phyloP scores from a whole-genome alignment of 2,888 invertebrate species.

The Timandra comae region DNA sequence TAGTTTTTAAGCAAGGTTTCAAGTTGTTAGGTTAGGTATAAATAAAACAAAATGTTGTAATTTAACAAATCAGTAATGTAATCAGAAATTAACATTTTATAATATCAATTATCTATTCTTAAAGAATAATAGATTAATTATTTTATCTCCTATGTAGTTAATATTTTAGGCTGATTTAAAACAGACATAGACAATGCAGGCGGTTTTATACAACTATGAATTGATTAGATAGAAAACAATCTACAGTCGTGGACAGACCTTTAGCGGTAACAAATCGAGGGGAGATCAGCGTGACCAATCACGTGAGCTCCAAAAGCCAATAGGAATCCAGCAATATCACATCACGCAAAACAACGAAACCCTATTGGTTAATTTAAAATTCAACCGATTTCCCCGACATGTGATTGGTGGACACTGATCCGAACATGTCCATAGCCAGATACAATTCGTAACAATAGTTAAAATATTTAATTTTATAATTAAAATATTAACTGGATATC shows the following conservation, averaged over 20 bases:
- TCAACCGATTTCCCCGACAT: no score
- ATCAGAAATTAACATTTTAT: slow-evolving; percentile 68
- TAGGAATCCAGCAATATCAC: no score
- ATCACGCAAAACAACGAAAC: no score
- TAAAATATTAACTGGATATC: slow-evolving; percentile 34
- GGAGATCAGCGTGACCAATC: no score
- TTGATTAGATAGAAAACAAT: slow-evolving; percentile 47
- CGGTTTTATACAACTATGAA: slow-evolving; percentile 56
- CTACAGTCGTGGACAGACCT: slow-evolving; percentile 28
- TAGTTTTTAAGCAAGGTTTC: no score
- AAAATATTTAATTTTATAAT: slow-evolving; percentile 6
- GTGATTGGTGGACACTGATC: slow-evolving; percentile 29
- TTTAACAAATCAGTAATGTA: slow-evolving; percentile 72
- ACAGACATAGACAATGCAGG: slow-evolving; percentile 55
- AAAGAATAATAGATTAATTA: slow-evolving; percentile 62
- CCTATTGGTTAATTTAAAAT: no score
- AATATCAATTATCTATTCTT: slow-evolving; percentile 56
- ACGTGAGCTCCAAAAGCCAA: no score
- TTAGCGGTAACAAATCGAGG: no score
- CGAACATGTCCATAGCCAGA: slow-evolving; percentile 26
- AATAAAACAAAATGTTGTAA: slow-evolving; percentile 44
- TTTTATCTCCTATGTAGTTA: slow-evolving; percentile 41
- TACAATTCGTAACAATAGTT: no score
- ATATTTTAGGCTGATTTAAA: slow-evolving; percentile 59
- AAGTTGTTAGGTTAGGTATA: no score